Evolutionary conservation across 1,140 invertebrate genomes (phyloP), one percentile per base, ranked within the genome.

Genomic region (Listronotus oregonensis): DNA sequence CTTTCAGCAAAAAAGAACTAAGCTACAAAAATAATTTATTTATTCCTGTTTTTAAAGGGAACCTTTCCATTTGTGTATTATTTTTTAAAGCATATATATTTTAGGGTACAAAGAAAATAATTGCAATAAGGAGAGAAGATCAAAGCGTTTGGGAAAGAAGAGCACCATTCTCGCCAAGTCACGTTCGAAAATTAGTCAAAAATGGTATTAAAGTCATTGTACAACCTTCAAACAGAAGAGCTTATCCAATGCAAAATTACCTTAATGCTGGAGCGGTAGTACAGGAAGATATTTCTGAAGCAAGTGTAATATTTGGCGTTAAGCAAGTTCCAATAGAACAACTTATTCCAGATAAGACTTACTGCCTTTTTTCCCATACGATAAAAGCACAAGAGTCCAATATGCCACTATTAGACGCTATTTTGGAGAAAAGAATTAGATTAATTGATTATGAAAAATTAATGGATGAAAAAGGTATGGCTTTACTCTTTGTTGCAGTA

Each of bases 361-460:
- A 99, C 74, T 98, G 95, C 69, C 95, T 99, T 78, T 99, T 99
- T 78, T 99, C 97, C 0, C 98, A 99, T 77, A 99, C 97, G 0
- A 99, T 99, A 67, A 99, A 99, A 80, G 98, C 96, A 0, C 97
- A 99, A 79, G 94, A 98, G 76, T 91, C 89, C 11, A 99, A 99
- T 77, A 99, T 99, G 97, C 88, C 94, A 0, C 84, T 99, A 44
- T 80, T 99, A 54, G 98, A 99, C 82, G 94, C 96, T 5, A 91
- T 98, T 71, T 78, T 99, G 17, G 95, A 97, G 73, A 95, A 96
- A 83, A 89, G 97, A 76, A 98, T 99, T 70, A 87, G 97, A 14
- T 80, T 99, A 12, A 88, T 99, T 66, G 98, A 99, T 82, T 99
- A 99, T 78, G 98, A 99, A 77, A 96, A 96, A 76, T 85, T 99